Evolutionary conservation across 2,113 vertebrate genomes (phyloP).

Genomic region (Laticauda colubrina): DNA sequence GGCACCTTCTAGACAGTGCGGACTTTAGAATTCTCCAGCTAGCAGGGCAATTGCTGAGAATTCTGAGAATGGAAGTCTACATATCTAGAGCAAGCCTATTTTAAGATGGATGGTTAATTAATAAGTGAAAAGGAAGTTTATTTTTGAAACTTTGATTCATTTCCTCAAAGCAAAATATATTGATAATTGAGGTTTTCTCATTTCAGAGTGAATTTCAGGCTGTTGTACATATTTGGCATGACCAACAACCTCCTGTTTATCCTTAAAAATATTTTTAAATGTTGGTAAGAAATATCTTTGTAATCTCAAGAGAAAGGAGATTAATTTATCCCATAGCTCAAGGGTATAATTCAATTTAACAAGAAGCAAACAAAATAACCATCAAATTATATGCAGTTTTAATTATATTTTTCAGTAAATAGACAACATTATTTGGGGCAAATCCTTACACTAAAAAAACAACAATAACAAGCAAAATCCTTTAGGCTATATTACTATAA

Average conservation of each 20-base stretch:
- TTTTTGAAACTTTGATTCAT: background rate
- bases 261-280: background rate
- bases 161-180: background rate
- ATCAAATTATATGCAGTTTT: conserved; percentile 33
- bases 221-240: conserved; percentile 7
- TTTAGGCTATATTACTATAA: conserved; percentile 41
- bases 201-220: background rate
- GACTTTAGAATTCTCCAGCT: background rate
- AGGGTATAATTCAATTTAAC: conserved; percentile 22
- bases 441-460: conserved; percentile 34
- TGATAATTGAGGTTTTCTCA: background rate
- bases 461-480: conserved; percentile 18
- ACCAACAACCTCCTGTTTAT: conserved; percentile 23
- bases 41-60: background rate
- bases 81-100: background rate
- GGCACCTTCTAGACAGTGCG: background rate
- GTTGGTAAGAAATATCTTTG: conserved; percentile 28
- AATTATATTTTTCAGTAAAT: conserved; percentile 36
- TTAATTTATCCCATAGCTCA: conserved; percentile 47
- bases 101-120: background rate
- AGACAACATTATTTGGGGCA: conserved; percentile 35
- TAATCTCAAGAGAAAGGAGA: conserved; percentile 28
- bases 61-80: background rate
- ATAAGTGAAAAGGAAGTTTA: background rate
- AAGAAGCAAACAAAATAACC: conserved; percentile 10